A percentile compares a stretch with the other conserved stretches of the same genome.
Evolutionary conservation across 1,140 invertebrate species (phyloP).

Genomic region (Diploscapter pachys): DNA sequence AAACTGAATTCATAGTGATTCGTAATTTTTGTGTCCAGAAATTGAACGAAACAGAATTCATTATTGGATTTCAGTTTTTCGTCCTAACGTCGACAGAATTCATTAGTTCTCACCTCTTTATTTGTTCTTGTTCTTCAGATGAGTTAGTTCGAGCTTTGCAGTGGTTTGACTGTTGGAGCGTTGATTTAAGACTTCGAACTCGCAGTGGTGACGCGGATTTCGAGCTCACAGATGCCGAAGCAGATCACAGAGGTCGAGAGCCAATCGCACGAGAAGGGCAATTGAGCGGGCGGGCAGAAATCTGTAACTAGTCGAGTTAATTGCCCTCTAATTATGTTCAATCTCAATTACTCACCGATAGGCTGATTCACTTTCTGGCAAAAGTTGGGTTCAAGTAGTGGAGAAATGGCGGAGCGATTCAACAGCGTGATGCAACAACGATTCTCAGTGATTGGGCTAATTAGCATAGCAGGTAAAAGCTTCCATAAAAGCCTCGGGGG

Average conservation of each 20-base stretch:
- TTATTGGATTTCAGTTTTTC: background rate
- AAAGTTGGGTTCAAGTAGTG: too few species aligned
- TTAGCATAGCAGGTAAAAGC: too few species aligned
- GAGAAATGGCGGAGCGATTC: too few species aligned
- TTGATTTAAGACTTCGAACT: background rate
- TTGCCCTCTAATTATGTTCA: too few species aligned
- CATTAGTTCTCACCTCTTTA: background rate
- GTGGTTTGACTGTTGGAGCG: background rate
- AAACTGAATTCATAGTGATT: too few species aligned
- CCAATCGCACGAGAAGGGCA: slow-evolving; percentile 28
- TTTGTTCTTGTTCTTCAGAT: background rate
- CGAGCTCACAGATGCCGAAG: slow-evolving; percentile 35
- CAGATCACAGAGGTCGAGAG: slow-evolving; percentile 37
- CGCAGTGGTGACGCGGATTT: slow-evolving; percentile 35
- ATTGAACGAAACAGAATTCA: background rate
- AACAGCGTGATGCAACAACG: too few species aligned
- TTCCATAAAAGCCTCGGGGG: too few species aligned
- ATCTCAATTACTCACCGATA: too few species aligned
- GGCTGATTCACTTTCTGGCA: too few species aligned
- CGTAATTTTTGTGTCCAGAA: too few species aligned
- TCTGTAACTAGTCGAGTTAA: too few species aligned
- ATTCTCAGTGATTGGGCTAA: too few species aligned
- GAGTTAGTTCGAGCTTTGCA: background rate
- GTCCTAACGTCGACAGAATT: background rate
- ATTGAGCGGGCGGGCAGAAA: slow-evolving; percentile 7